Evolutionary conservation across 2,888 invertebrate species (phyloP), one percentile per base, ranked within the genome.

Genomic region (Incurvaria masculella): DNA sequence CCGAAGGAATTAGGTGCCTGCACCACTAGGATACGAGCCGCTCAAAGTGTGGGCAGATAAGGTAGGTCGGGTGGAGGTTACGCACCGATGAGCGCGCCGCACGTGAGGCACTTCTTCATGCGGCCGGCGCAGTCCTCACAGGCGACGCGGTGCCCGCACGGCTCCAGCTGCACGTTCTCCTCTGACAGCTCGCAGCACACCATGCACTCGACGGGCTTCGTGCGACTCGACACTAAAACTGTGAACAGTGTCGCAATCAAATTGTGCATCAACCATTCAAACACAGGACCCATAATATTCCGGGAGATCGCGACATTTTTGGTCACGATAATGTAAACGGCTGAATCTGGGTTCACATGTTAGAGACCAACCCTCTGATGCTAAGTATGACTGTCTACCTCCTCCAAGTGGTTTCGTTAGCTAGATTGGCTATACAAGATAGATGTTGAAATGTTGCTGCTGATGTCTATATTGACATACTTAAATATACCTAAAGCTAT

Each of bases 61-160:
- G 14, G 27, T 27, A 10, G 27, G 8, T 14, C 27, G 10, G 10
- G 17, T 39, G 26, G 17, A 17, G 6, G 4, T 8, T n/a, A 45
- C 46, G 73, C 74, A 51, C 80, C 80, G 45, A 90, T 87, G 10
- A 72, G 61, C 27, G 72, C 68, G 39, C 85, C 83, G 61, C 90
- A 90, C 44, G 80, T 74, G 26, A 90, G 66, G 63, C 90, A 90
- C 65, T 88, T 89, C 62, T 89, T 89, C 85, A 91, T 88, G 46
- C 89, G 79, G 16, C 84, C 71, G 45, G 87, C 85, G 63, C 91
- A 91, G 52, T 89, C 88, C 56, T 83, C 84, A 61, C 91, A 91
- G 1, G 86, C 85, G 3, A 89, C 83, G 58, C 82, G 81, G 66
- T 91, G 90, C 46, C 82, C 81, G 64, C 91, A 91, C 1, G 91